Evolutionary conservation across 2,797 vertebrate genomes (phyloP).

Genomic region (Taenioides sp.): DNA sequence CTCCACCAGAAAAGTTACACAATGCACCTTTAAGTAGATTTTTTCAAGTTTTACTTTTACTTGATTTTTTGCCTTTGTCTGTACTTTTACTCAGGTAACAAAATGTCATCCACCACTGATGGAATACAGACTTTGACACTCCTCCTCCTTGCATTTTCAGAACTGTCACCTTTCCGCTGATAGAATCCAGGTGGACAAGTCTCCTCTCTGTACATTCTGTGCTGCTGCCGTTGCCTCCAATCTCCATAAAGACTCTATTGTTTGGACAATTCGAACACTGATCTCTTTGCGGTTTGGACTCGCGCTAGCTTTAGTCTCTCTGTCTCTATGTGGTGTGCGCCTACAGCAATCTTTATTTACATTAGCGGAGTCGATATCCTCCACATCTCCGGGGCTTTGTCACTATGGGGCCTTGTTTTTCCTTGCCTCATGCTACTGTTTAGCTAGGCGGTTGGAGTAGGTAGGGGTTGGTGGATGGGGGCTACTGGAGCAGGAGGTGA

Average conservation of each 20-base stretch:
- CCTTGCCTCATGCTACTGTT: slow-evolving; percentile 73
- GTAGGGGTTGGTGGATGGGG: slow-evolving; percentile 41
- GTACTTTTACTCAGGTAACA: too few relatives aligned
- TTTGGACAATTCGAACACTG: slow-evolving; percentile 49
- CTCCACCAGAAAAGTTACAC: too few relatives aligned
- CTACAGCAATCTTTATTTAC: slow-evolving; percentile 67
- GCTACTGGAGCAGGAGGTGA: slow-evolving; percentile 34
- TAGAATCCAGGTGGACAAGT: background rate
- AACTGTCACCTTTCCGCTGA: background rate
- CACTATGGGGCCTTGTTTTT: slow-evolving; percentile 57
- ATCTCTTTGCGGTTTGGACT: slow-evolving; percentile 44
- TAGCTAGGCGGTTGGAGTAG: slow-evolving; percentile 52
- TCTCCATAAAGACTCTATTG: slow-evolving; percentile 57
- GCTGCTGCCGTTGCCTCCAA: slow-evolving; percentile 16
- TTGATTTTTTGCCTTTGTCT: too few relatives aligned
- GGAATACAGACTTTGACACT: too few relatives aligned
- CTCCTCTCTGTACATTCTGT: slow-evolving; percentile 23
- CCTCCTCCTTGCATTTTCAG: background rate
- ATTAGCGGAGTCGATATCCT: slow-evolving; percentile 55
- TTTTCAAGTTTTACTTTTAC: too few relatives aligned
- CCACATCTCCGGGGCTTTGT: slow-evolving; percentile 50
- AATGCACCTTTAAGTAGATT: too few relatives aligned
- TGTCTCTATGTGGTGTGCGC: slow-evolving; percentile 51
- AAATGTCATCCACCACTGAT: too few relatives aligned
- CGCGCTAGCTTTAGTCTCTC: slow-evolving; percentile 48